Conservation (phyloP, 2,113 vertebrate species). For the Boulengeromyrus knoepffleri region DNA sequence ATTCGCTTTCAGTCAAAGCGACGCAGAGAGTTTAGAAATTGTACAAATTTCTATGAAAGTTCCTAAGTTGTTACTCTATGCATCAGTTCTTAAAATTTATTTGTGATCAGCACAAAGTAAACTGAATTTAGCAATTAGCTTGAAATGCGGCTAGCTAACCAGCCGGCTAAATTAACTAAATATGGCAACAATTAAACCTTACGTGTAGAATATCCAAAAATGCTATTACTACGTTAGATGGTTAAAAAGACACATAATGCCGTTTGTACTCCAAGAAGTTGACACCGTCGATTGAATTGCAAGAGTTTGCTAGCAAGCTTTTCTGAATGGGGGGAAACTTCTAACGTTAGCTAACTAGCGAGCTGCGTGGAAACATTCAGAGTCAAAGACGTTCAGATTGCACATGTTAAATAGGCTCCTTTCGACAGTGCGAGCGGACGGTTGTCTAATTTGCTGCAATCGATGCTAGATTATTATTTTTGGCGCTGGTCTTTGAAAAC, state of each 20-base stretch:
- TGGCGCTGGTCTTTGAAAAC: not conserved
- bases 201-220: conserved; percentile 2
- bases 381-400: not conserved
- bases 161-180: not conserved
- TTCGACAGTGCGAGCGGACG: not conserved
- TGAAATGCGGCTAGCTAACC: not conserved
- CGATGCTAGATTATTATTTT: not conserved
- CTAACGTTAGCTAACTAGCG: not conserved
- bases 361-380: not conserved
- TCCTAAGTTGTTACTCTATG: not conserved
- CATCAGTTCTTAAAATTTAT: not conserved
- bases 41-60: not conserved
- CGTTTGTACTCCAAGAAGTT: conserved; percentile 6
- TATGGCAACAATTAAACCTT: not conserved
- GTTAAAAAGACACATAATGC: not conserved
- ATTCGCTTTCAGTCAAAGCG: not conserved
- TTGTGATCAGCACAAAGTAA: not conserved
- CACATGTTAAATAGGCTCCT: not conserved
- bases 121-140: not conserved
- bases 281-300: not conserved
- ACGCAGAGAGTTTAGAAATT: not conserved
- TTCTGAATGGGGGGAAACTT: conserved; percentile 16
- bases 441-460: not conserved
- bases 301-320: conserved; percentile 10
- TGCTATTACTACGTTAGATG: not conserved